Evolutionary conservation across 2,888 invertebrate species (phyloP), one percentile per base, ranked within the genome.

Genomic region (Thalpophila matura): DNA sequence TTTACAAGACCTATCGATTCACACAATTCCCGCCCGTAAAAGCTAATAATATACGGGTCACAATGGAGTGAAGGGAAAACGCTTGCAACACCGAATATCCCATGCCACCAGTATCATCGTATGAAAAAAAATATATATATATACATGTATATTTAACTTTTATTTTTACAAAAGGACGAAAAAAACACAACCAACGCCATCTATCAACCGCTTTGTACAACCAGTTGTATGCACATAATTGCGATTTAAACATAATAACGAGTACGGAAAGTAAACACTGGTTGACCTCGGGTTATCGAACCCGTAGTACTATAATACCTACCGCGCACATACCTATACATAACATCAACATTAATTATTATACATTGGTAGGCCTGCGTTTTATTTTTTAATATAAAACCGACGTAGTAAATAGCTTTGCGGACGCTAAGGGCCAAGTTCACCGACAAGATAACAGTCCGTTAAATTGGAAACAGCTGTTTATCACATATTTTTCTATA

Each of bases 231-330:
- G 26, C 20, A 59, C 12, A 47, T 59, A 60, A 61, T 67, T 65
- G 56, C 62, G 60, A 77, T 74, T 74, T 65, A 74, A 76, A 69
- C 64, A 72, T 58, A 51, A 64, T 60, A 70, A 66, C 47, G 47
- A 64, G 49, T 35, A 35, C 59, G 62, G 59, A 66, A 78, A 80
- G 70, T 77, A 77, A 77, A 70, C 75, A 65, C 29, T 38, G 20
- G 49, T 59, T 20, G 67, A 75, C 78, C 73, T 55, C 73, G 63
- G 79, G 78, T 79, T 80, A 63, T 73, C 78, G 80, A 80, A 69
- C 78, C 27, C 54, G 47, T 77, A 77, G 63, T 69, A 70, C 67
- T 67, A 74, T 54, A 31, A 46, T 60, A 77, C 60, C 67, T 76
- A 64, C 35, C 18, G 14, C 33, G 20, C 9, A 12, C 43, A 24